phyloP scores from a whole-genome alignment of 2,113 vertebrate species.

The Leptobrachium ailaonicum region DNA sequence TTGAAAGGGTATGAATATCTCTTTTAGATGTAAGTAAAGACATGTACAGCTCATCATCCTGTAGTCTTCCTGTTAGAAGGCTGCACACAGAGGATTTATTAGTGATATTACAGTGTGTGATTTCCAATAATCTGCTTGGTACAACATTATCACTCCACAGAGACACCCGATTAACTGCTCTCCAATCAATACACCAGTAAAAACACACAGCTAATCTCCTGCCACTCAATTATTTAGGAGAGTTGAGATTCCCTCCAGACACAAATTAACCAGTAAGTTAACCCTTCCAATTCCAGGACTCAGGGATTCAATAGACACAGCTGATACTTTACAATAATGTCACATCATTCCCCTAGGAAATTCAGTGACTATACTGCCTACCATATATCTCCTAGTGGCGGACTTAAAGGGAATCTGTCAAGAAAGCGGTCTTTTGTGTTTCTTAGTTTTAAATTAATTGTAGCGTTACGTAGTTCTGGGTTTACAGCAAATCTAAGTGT shows the following conservation, averaged over 20 bases:
- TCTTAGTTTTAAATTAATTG: too few species aligned
- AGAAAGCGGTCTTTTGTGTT: too few species aligned
- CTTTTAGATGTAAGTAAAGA: background rate
- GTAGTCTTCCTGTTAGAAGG: background rate
- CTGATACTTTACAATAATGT: background rate
- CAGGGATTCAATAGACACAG: background rate
- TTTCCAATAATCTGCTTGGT: slow-evolving; percentile 69
- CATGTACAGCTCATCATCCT: background rate
- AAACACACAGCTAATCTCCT: slow-evolving; percentile 76
- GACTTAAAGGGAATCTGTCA: too few species aligned
- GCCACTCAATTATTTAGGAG: slow-evolving; percentile 79
- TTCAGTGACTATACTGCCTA: background rate
- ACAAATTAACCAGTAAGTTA: slow-evolving; percentile 59
- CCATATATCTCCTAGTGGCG: too few species aligned
- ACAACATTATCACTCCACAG: slow-evolving; percentile 69
- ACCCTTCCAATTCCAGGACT: slow-evolving; percentile 7
- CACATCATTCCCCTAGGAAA: background rate
- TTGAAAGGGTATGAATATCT: background rate
- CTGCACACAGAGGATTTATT: slow-evolving; percentile 62
- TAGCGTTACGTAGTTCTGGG: too few species aligned
- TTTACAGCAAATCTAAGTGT: too few species aligned
- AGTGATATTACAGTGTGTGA: slow-evolving; percentile 67
- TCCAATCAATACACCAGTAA: slow-evolving; percentile 76
- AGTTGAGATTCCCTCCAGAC: slow-evolving; percentile 63
- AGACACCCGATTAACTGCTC: slow-evolving; percentile 73